Conservation (phyloP, 2,113 vertebrate genomes). For the Sylvilagus bachmani region DNA sequence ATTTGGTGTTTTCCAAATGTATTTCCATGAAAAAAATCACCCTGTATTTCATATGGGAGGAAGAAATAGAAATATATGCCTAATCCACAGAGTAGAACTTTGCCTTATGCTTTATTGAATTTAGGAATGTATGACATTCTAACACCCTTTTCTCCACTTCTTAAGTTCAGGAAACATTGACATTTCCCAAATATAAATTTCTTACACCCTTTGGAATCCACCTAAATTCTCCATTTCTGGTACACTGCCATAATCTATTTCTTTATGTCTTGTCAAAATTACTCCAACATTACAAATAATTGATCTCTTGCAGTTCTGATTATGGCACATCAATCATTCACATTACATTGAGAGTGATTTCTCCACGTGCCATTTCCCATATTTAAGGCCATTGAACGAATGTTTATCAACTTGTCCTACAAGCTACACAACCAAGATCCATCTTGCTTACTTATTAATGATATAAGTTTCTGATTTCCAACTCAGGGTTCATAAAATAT, state of each 20-base stretch:
- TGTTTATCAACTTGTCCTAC: background rate
- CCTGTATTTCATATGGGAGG: background rate
- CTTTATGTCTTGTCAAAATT: background rate
- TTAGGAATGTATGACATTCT: background rate
- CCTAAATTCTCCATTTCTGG: background rate
- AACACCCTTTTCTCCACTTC: background rate
- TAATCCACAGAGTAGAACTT: background rate
- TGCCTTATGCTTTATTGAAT: background rate
- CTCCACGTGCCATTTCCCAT: background rate
- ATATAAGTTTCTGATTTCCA: background rate
- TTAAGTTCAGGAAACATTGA: background rate
- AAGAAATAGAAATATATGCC: background rate
- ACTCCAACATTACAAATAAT: background rate
- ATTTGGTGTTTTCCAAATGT: background rate
- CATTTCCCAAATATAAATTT: background rate
- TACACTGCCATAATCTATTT: background rate
- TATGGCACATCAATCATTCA: background rate
- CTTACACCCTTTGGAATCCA: background rate
- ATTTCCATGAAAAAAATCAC: background rate
- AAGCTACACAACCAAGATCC: background rate
- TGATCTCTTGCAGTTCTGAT: background rate
- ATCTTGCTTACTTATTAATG: background rate
- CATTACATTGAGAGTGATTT: background rate
- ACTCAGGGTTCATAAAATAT: background rate
- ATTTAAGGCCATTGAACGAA: background rate